Base-by-base conservation (phyloP, 2,113 vertebrate genomes). In the Pseudorasbora parva region DNA sequence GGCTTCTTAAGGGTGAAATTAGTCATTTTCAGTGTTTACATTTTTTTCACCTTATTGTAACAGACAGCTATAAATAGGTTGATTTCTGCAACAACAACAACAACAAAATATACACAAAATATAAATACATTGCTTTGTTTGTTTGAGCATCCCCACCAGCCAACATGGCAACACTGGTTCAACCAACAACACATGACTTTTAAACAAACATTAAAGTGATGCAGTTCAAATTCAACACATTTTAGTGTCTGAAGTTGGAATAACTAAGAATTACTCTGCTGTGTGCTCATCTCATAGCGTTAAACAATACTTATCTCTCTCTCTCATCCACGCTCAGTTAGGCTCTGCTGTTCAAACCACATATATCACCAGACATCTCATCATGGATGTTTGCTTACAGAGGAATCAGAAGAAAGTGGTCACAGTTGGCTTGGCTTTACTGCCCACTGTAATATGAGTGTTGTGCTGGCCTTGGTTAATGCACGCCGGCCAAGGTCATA, bases 401-500 rank as follows among this genome's bases (percentile, higher is more conserved):
- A 86, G 68, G 60, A 86, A 82, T 78, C 85, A 85, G 83, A 85
- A 86, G 85, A 84, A 87, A 86, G 87, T 78, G 78, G 86, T 89
- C 93, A 90, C 93, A 94, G 94, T 95, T 95, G 95, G 92, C 85
- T 92, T 94, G 93, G 95, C 94, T 87, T 88, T 88, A 86, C 94
- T 93, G 91, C 95, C 93, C 94, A 57, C 21, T 74, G 69, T 82
- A 94, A 95, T 94, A 92, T 92, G 91, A 94, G 93, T 92, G 93
- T 93, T 90, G 91, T 93, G 91, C 94, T 90, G 85, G 88, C 90
- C 90, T 93, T 89, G 90, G 94, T 93, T 93, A 95, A 92, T 88
- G 91, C 90, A 92, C 89, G 93, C 92, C 89, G 87, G 91, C 92
- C 95, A 96, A 97, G 95, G 96, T 97, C 96, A 94, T 95, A 94